Percentiles rank a stretch among this genome's conserved stretches.
Evolutionary conservation across 2,113 vertebrate genomes (phyloP).

Genomic region (Pelecanoides urinatrix): DNA sequence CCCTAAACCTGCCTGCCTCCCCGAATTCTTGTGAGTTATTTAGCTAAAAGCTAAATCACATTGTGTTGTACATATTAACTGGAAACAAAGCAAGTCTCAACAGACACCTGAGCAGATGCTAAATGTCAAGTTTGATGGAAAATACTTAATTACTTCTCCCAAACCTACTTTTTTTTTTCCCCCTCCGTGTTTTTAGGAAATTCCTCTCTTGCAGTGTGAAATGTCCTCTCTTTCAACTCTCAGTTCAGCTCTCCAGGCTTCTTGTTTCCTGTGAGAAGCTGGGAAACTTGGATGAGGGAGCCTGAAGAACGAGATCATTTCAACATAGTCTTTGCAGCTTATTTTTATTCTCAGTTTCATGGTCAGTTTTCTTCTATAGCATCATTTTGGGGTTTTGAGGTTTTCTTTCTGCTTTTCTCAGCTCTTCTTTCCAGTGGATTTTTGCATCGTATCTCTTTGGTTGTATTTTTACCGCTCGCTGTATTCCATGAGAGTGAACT

Average conservation of each 20-base stretch:
- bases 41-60: not conserved
- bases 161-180: not conserved
- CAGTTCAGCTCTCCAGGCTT: not conserved
- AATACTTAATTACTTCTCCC: constrained; percentile 51
- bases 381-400: not conserved
- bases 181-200: not conserved
- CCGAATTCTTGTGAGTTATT: not conserved
- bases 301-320: not conserved
- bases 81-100: constrained; percentile 15
- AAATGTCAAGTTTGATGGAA: constrained; percentile 49
- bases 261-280: not conserved
- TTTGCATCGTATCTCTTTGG: not conserved
- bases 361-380: not conserved
- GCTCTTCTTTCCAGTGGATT: not conserved
- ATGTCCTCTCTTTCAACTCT: not conserved
- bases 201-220: not conserved
- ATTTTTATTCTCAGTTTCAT: not conserved
- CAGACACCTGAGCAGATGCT: constrained; percentile 44
- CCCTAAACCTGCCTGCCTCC: not conserved
- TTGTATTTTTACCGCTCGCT: not conserved
- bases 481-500: not conserved
- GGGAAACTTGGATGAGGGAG: not conserved
- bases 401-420: not conserved
- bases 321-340: not conserved
- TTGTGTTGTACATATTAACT: not conserved